A percentile compares a stretch with the other conserved stretches of the same genome.
Conservation (phyloP, 1,140 invertebrate species). For the Steinernema khuongi region DNA sequence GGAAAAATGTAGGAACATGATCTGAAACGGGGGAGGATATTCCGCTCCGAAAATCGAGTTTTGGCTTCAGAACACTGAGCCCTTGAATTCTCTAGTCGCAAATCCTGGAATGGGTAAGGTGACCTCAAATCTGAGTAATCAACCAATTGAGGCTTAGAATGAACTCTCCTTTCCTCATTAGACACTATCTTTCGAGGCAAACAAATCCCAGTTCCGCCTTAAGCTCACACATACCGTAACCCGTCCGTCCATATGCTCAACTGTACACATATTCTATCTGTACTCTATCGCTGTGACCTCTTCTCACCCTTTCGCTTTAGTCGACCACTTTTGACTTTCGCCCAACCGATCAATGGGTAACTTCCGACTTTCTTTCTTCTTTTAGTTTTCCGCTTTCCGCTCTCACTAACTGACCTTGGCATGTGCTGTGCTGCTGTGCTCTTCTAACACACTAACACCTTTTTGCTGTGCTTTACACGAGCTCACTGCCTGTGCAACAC, state of each 20-base stretch:
- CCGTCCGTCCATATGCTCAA: neutral
- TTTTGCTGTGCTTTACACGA: slow-evolving; percentile 10
- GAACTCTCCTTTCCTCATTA: too few species aligned
- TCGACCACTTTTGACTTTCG: slow-evolving; percentile 16
- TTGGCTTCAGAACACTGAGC: too few species aligned
- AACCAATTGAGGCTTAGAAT: too few species aligned
- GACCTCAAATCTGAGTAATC: too few species aligned
- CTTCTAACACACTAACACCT: neutral
- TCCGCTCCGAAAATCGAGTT: too few species aligned
- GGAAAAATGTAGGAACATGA: too few species aligned
- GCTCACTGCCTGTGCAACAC: neutral
- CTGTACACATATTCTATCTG: neutral
- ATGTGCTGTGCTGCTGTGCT: slow-evolving; percentile 1
- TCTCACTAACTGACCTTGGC: neutral
- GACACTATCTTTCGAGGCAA: too few species aligned
- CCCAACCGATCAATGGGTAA: slow-evolving; percentile 14
- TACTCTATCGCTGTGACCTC: neutral
- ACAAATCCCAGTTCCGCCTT: too few species aligned
- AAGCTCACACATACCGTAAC: neutral
- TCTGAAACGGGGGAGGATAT: too few species aligned
- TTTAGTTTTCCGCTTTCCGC: slow-evolving; percentile 6
- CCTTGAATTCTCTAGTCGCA: too few species aligned
- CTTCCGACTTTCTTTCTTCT: neutral
- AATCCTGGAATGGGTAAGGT: too few species aligned
- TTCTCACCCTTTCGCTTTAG: neutral